Conservation (phyloP, 2,113 vertebrate genomes). For the Semicossyphus pulcher region DNA sequence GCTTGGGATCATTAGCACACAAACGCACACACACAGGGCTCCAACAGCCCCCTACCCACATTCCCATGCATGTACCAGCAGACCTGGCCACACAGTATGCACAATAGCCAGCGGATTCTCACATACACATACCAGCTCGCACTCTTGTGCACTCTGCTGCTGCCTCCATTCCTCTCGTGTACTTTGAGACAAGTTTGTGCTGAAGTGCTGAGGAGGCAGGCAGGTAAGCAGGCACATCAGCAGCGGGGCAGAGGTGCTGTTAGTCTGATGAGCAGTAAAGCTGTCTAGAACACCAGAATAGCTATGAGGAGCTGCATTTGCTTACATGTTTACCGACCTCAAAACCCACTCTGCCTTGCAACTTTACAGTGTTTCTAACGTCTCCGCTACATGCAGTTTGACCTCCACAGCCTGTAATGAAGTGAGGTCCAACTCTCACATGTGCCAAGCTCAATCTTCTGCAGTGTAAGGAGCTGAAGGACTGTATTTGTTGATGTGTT, state of each 20-base stretch:
- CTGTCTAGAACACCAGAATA: conserved; percentile 66
- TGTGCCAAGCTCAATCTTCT: conserved; percentile 10
- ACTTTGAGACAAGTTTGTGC: conserved; percentile 74
- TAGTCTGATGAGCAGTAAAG: conserved; percentile 77
- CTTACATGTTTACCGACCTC: conserved; percentile 37
- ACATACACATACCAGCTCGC: conserved; percentile 1
- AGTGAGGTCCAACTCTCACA: conserved; percentile 3
- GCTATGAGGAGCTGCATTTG: conserved; percentile 56
- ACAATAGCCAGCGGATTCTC: conserved; percentile 29
- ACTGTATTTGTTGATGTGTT: conserved; percentile 60
- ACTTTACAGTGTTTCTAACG: neutral
- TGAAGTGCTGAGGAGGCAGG: conserved; percentile 79
- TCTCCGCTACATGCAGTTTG: neutral
- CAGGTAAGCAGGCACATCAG: conserved; percentile 75
- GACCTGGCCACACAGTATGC: conserved; percentile 35
- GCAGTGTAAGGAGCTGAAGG: conserved; percentile 17
- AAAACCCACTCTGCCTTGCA: conserved; percentile 7
- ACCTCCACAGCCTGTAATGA: conserved; percentile 8
- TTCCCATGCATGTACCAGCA: conserved; percentile 33
- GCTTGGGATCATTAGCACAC: conserved; percentile 57
- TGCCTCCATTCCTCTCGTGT: conserved; percentile 40
- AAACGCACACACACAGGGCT: conserved; percentile 18
- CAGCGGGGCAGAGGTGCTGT: conserved; percentile 76
- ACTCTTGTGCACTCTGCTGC: conserved; percentile 14
- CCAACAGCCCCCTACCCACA: conserved; percentile 8